These are phyloP conservation scores for Micoletzkya japonica DNA, from an alignment of 2,888 invertebrate genomes.

Conservation along the genomic window DNA sequence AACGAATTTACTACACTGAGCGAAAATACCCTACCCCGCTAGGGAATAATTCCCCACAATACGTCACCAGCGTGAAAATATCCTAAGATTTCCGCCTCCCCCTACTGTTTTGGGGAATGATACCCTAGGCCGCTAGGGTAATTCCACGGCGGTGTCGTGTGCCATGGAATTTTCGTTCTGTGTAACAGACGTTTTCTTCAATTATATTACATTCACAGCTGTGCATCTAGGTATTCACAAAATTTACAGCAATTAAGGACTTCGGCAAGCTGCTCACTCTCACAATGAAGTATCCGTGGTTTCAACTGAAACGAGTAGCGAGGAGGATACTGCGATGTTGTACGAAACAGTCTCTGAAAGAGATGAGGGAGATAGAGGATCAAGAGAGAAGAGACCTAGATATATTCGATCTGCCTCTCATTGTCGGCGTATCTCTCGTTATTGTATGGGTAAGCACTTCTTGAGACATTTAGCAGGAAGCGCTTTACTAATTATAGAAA, in stretches of 20 bases:
- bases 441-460: slow-evolving; percentile 77
- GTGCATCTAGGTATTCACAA: not conserved
- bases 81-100: too few species aligned
- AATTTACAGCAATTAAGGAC: slow-evolving; percentile 14
- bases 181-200: too few species aligned
- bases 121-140: too few species aligned
- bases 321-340: slow-evolving; percentile 46
- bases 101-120: too few species aligned
- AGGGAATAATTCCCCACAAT: too few species aligned
- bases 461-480: not conserved
- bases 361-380: slow-evolving; percentile 43
- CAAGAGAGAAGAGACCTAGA: slow-evolving; percentile 37
- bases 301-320: slow-evolving; percentile 48
- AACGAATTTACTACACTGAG: not conserved
- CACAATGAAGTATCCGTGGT: slow-evolving; percentile 57
- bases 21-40: too few species aligned
- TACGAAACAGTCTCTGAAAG: slow-evolving; percentile 51
- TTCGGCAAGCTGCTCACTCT: slow-evolving; percentile 52
- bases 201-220: too few species aligned
- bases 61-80: too few species aligned
- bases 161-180: too few species aligned
- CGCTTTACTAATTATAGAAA: not conserved
- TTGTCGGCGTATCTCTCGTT: slow-evolving; percentile 81
- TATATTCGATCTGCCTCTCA: slow-evolving; percentile 84
- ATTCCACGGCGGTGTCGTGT: too few species aligned